These are phyloP conservation scores for Ailuropoda melanoleuca DNA, from an alignment of 2,113 vertebrate genomes.

Conservation along the genomic window DNA sequence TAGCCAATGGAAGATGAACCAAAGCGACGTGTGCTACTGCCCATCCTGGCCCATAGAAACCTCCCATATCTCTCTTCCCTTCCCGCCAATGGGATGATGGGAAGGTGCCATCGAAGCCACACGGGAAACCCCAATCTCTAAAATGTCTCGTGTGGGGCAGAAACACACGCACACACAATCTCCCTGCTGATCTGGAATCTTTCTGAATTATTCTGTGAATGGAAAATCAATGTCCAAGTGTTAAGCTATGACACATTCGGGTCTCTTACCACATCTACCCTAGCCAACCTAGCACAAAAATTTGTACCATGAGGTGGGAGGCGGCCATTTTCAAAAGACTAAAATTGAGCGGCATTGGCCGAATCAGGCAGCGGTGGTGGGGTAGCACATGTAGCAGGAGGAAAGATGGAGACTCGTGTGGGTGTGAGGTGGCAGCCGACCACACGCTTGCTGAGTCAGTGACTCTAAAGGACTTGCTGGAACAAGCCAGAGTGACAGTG, in stretches of 20 bases:
- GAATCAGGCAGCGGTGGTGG: not conserved
- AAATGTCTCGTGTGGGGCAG: not conserved
- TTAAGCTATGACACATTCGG: not conserved
- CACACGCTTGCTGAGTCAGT: not conserved
- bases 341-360: not conserved
- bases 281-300: not conserved
- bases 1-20: not conserved
- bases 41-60: not conserved
- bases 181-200: not conserved
- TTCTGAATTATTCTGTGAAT: not conserved
- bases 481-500: not conserved
- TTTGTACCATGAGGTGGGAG: not conserved
- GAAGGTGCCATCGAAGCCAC: not conserved
- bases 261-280: not conserved
- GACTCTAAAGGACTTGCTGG: not conserved
- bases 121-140: not conserved
- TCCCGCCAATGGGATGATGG: not conserved
- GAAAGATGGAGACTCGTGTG: not conserved
- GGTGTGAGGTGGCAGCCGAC: not conserved
- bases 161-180: not conserved
- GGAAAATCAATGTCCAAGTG: not conserved
- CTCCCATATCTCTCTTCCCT: not conserved
- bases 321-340: not conserved
- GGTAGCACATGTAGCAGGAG: not conserved
- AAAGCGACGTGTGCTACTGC: not conserved